These are phyloP conservation scores for Drosophila nikananu DNA, from an alignment of 1,140 invertebrate genomes.

Conservation along the genomic window DNA sequence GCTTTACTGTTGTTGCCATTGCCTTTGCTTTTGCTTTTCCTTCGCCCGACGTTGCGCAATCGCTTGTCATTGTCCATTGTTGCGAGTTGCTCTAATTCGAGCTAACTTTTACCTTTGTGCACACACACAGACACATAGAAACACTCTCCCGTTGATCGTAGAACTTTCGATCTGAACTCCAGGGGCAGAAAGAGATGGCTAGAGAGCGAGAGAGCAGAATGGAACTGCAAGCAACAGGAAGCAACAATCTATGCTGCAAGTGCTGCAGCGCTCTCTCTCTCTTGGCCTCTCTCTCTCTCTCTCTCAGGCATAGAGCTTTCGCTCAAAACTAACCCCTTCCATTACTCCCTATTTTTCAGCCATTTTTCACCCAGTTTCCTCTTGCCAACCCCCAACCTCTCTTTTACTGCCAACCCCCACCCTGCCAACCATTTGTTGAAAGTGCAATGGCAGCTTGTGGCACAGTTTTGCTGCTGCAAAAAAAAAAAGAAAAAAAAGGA, in stretches of 20 bases:
- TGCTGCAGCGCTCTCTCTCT: slow-evolving; percentile 35
- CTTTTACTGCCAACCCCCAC: not conserved
- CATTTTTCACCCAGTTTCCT: slow-evolving; percentile 19
- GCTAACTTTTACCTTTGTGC: slow-evolving; percentile 73
- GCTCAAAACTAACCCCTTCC: slow-evolving; percentile 14
- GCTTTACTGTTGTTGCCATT: slow-evolving; percentile 4
- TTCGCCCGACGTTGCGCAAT: slow-evolving; percentile 67
- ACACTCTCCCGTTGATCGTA: slow-evolving; percentile 29
- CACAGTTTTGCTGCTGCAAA: slow-evolving; percentile 33
- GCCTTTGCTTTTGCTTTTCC: slow-evolving; percentile 30
- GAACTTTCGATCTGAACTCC: slow-evolving; percentile 44
- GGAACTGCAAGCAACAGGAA: slow-evolving; percentile 33
- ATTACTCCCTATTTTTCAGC: slow-evolving; percentile 11
- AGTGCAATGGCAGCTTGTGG: slow-evolving; percentile 44
- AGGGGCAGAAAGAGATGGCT: slow-evolving; percentile 3
- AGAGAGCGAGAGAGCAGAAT: not conserved
- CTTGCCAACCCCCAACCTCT: not conserved
- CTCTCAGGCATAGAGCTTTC: slow-evolving; percentile 31
- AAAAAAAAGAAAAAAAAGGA: not conserved
- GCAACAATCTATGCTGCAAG: slow-evolving; percentile 44
- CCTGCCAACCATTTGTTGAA: slow-evolving; percentile 18
- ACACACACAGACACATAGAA: slow-evolving; percentile 14
- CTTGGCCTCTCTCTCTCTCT: slow-evolving; percentile 10
- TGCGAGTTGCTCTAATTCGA: slow-evolving; percentile 60
- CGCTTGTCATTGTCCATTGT: slow-evolving; percentile 59